Conservation (phyloP, 2,797 vertebrate genomes). For the Myotis vivesi region DNA sequence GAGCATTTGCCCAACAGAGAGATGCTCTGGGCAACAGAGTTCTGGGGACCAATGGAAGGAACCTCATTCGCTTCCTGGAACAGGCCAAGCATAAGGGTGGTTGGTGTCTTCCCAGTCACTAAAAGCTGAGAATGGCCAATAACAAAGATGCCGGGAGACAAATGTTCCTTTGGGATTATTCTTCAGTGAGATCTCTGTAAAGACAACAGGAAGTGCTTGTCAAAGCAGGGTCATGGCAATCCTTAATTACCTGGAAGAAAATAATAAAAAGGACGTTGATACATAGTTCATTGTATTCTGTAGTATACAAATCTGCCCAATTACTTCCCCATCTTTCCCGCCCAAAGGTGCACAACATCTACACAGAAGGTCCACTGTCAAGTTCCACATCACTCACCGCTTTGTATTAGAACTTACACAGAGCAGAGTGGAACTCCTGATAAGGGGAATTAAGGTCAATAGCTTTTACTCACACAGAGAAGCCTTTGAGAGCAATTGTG, state of each 20-base stretch:
- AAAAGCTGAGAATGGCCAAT: slow-evolving; percentile 30
- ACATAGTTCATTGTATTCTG: background rate
- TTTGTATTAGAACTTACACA: slow-evolving; percentile 53
- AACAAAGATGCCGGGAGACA: background rate
- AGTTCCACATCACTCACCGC: background rate
- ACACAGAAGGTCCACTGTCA: slow-evolving; percentile 20
- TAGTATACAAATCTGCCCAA: background rate
- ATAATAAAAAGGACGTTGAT: slow-evolving; percentile 62
- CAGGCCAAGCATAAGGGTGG: background rate
- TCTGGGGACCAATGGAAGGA: background rate
- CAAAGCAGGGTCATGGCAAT: background rate
- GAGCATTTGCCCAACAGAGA: slow-evolving; percentile 40
- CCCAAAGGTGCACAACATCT: background rate
- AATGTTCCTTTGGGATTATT: slow-evolving; percentile 3
- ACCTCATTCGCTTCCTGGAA: background rate
- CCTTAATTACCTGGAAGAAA: slow-evolving; percentile 76
- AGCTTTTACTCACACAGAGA: slow-evolving; percentile 65
- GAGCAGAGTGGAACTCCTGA: slow-evolving; percentile 28
- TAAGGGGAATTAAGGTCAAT: slow-evolving; percentile 46
- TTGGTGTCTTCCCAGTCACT: background rate
- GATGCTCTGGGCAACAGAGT: background rate
- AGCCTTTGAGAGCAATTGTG: slow-evolving; percentile 60
- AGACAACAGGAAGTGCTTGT: slow-evolving; percentile 38
- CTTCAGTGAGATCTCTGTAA: slow-evolving; percentile 4
- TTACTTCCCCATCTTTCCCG: background rate